phyloP scores from a whole-genome alignment of 2,888 invertebrate genomes.

The Melinaea marsaeus region DNA sequence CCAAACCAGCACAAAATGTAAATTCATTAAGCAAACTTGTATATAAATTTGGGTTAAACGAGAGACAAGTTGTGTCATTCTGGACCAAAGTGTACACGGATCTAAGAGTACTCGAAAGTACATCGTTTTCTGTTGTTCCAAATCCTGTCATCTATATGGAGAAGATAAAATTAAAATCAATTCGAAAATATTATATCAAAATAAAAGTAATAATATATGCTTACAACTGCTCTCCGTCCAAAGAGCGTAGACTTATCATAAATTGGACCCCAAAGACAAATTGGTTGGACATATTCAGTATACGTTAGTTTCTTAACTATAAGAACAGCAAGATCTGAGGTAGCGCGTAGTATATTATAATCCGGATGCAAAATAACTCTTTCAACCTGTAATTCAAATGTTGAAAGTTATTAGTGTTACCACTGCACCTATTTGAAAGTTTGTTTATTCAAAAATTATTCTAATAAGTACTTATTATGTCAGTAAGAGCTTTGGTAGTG shows the following conservation, averaged over 20 bases:
- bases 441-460: not conserved
- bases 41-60: slow-evolving; percentile 68
- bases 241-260: slow-evolving; percentile 57
- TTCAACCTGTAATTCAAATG: slow-evolving; percentile 47
- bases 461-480: too few species aligned
- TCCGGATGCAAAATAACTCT: slow-evolving; percentile 60
- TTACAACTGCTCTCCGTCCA: slow-evolving; percentile 59
- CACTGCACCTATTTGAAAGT: not conserved
- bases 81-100: slow-evolving; percentile 71
- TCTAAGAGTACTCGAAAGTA: slow-evolving; percentile 67
- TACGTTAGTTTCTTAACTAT: slow-evolving; percentile 51
- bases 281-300: slow-evolving; percentile 64
- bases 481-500: too few species aligned
- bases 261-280: slow-evolving; percentile 67
- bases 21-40: slow-evolving; percentile 75
- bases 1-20: slow-evolving; percentile 80
- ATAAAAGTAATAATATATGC: slow-evolving; percentile 17
- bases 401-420: too few species aligned
- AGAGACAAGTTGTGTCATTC: slow-evolving; percentile 69
- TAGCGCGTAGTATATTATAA: slow-evolving; percentile 46
- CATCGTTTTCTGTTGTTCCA: slow-evolving; percentile 78
- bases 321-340: slow-evolving; percentile 65
- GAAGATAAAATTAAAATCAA: slow-evolving; percentile 1
- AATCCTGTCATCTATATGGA: slow-evolving; percentile 73
- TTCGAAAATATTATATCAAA: not conserved